phyloP scores from a whole-genome alignment of 2,888 invertebrate species.

The Agrenia bidenticulata region DNA sequence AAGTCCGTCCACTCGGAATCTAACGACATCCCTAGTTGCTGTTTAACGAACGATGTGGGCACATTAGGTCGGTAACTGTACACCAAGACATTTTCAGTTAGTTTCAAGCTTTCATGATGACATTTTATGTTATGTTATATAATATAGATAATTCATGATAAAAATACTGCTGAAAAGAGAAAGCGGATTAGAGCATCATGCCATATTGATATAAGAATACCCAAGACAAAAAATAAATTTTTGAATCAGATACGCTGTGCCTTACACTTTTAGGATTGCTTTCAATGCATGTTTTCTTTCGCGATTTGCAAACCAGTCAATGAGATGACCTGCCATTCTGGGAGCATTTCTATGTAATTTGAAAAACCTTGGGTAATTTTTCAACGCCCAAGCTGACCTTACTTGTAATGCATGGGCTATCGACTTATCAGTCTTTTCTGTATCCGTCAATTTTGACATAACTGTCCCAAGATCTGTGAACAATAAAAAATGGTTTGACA shows the following conservation, averaged over 20 bases:
- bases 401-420: constrained; percentile 84
- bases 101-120: constrained; percentile 11
- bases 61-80: constrained; percentile 53
- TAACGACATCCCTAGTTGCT: constrained; percentile 50
- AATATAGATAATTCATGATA: constrained; percentile 4
- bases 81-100: constrained; percentile 40
- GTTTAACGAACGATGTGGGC: constrained; percentile 50
- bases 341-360: constrained; percentile 84
- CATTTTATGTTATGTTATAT: constrained; percentile 1
- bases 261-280: constrained; percentile 95
- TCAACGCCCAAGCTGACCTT: constrained; percentile 88
- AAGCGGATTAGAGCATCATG: constrained; percentile 8
- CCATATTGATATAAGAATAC: constrained; percentile 8
- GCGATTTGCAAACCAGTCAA: constrained; percentile 97
- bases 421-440: constrained; percentile 77
- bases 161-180: constrained; percentile 15
- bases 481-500: constrained; percentile 19
- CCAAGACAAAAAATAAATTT: neutral
- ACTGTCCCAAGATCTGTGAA: constrained; percentile 85
- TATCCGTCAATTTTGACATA: constrained; percentile 73
- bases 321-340: constrained; percentile 91
- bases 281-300: constrained; percentile 90
- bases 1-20: constrained; percentile 51
- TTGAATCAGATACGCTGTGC: constrained; percentile 55
- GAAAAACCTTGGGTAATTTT: constrained; percentile 92